Evolutionary conservation across 2,113 vertebrate species (phyloP), one percentile per base, ranked within the genome.

Genomic region (Hippocampus abdominalis): DNA sequence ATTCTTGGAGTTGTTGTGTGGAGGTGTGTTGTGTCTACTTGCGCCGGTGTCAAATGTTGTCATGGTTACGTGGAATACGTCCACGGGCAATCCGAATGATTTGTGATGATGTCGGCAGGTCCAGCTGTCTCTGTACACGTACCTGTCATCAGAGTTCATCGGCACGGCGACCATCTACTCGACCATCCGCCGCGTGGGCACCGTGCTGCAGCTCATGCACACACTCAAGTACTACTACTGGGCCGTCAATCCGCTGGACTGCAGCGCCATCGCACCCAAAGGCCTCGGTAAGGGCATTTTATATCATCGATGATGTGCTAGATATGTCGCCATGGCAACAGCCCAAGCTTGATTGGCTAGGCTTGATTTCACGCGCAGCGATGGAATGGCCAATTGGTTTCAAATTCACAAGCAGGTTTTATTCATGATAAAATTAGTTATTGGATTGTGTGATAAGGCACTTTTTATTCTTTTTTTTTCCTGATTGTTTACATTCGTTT

Each of bases 211-310:
- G 89, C 89, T 99, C 69, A 99, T 99, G 97, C 97, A 99, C 89
- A 99, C 97, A 0, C 90, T 99, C 32, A 99, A 99, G 87, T 99
- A 99, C 85, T 99, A 99, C 93, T 99, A 99, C 93, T 99, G 97
- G 97, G 97, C 96, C 69, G 91, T 94, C 80, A 98, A 98, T 86
- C 97, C 97, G 36, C 88, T 94, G 69, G 97, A 98, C 53, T 95
- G 95, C 87, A 99, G 97, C 68, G 95, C 95, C 36, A 99, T 99
- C 74, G 87, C 89, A 64, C 97, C 97, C 39, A 98, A 98, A 91
- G 97, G 97, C 62, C 83, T 98, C 11, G 96, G 97, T 98, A 90
- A 86, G 63, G 2, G 59, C 64, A 6, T 9, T 2, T 23, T 49
- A 18, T 21, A 49, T 20, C 6, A 49, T 18, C 18, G 4, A 20